Percentiles rank a stretch among this genome's conserved stretches.
Conservation (phyloP, 2,797 vertebrate genomes). For the Anguilla marmorata region DNA sequence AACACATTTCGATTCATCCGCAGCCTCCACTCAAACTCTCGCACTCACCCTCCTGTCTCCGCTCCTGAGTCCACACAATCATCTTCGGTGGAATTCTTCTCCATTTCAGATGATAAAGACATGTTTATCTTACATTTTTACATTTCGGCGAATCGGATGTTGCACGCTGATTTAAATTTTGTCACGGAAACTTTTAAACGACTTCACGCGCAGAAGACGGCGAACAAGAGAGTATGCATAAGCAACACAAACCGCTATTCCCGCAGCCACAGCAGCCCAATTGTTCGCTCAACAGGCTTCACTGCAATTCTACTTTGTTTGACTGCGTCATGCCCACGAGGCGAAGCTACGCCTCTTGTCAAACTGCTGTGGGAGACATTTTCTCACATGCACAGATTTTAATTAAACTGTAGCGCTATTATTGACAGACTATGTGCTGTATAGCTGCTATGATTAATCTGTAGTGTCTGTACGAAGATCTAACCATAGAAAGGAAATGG, state of each 20-base stretch:
- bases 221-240: neutral
- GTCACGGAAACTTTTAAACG: neutral
- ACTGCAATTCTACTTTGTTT: neutral
- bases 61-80: conserved; percentile 89
- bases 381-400: neutral
- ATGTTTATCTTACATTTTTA: conserved; percentile 41
- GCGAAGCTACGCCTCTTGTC: conserved; percentile 23
- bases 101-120: conserved; percentile 59
- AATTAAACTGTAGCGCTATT: neutral
- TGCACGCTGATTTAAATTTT: neutral
- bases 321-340: conserved; percentile 17
- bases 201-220: neutral
- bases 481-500: neutral
- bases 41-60: conserved; percentile 84
- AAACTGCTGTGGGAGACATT: neutral
- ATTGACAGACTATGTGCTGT: neutral
- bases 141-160: neutral
- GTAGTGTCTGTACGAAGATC: neutral
- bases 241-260: neutral
- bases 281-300: conserved; percentile 24
- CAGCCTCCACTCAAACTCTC: no score
- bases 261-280: neutral
- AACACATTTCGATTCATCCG: neutral
- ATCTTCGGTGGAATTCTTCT: conserved; percentile 70
- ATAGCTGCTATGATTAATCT: neutral